Evolutionary conservation across 2,113 vertebrate species (phyloP), one percentile per base, ranked within the genome.

Genomic region (Thunnus thynnus): DNA sequence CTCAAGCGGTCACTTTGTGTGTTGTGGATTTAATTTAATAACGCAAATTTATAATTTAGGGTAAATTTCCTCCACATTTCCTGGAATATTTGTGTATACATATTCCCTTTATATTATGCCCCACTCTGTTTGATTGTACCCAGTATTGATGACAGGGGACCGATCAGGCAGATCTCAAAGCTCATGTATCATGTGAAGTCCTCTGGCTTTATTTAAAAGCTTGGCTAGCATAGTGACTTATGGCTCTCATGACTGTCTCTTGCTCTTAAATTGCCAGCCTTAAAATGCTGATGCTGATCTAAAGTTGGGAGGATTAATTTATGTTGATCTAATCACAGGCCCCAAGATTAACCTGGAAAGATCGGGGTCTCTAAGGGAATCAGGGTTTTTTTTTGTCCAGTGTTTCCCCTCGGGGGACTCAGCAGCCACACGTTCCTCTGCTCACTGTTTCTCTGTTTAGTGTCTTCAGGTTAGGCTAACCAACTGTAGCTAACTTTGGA

Each of bases 121-220:
- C 30, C 63, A 62, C 46, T 57, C 20, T 81, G 61, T 62, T 72
- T 48, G 60, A 77, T 70, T 54, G 75, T 25, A 64, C 48, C 47
- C 60, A 77, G 50, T 72, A 36, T 52, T 54, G 50, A 82, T 77
- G 75, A 74, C 71, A 78, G 50, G 62, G 71, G 54, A 58, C 25
- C 1, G 25, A 68, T 70, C 50, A 36, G 61, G 44, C 36, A 2
- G 2, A 78, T 78, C 71, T 78, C 56, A 32, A 75, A 76, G 14
- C 72, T 80, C 48, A 65, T 83, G 72, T 65, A 74, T 85, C 73
- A 79, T 61, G 20, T 51, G 47, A 69, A 44, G 47, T 69, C 63
- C 46, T 72, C 82, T 74, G 56, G 46, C 54, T 83, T 92, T 51
- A 87, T 92, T 92, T 90, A 86, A 92, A 93, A 86, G 77, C 76